Evolutionary conservation across 1,140 invertebrate species (phyloP), one percentile per base, ranked within the genome.

Genomic region (Drosophila asahinai): DNA sequence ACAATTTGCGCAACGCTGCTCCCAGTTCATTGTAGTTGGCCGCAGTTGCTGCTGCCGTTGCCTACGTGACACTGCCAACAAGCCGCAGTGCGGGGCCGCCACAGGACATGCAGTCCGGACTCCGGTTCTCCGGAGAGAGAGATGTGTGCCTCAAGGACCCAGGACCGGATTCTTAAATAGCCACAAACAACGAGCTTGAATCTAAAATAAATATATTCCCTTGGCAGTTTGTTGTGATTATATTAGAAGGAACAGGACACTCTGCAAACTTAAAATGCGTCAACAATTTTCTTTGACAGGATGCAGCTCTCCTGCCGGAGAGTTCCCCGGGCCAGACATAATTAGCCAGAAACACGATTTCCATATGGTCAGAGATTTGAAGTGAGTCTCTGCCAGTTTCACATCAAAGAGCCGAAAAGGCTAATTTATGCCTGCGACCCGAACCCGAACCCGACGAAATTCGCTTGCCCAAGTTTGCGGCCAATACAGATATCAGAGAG

Each of bases 281-380:
- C 49, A 78, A 64, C 60, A 86, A 84, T 86, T 84, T 83, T 76
- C 80, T 55, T 81, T 78, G 64, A 54, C 68, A 84, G 80, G 75
- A 60, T 27, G 36, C 65, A 61, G 57, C 40, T 30, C 14, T 22
- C 19, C 19, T 22, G 19, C 19, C 19, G 19, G 19, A 22, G 19
- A 22, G 42, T 42, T 38, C 33, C 14, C 25, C 19, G 43, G 30
- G 38, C 47, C 63, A 45, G 30, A 51, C 70, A 72, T 73, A 73
- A 73, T 73, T 72, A 73, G 47, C 54, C 70, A 52, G 38, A 72
- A 72, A 73, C 55, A 72, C 27, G 19, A 52, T 72, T 72, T 73
- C 52, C 66, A 72, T 73, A 22, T 43, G 66, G 70, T 12, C 68
- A 59, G 65, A 15, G 65, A 40, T 49, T 70, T 70, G 12, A 57